Conservation (phyloP, 1,140 invertebrate species). For the Drosophila mojavensis region DNA sequence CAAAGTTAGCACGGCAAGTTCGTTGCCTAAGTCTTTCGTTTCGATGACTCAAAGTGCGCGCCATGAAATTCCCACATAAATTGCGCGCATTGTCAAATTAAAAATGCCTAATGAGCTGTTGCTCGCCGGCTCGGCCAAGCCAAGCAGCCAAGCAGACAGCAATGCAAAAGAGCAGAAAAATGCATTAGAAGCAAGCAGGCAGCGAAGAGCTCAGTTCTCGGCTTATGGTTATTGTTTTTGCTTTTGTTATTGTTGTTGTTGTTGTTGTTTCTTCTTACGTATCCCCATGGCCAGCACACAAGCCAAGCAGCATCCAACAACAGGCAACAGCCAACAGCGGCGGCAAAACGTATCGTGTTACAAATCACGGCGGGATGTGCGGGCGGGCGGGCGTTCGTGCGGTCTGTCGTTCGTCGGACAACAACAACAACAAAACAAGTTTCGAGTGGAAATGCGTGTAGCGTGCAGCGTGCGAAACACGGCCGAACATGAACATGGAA, state of each 20-base stretch:
- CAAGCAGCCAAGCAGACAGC: slow-evolving; percentile 18
- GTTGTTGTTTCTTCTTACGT: slow-evolving; percentile 2
- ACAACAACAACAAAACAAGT: slow-evolving; percentile 68
- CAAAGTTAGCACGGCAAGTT: slow-evolving; percentile 51
- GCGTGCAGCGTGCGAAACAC: slow-evolving; percentile 80
- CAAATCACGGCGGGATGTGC: slow-evolving; percentile 71
- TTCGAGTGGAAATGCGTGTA: slow-evolving; percentile 83
- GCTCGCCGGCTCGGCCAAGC: slow-evolving; percentile 18
- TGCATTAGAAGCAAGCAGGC: slow-evolving; percentile 64
- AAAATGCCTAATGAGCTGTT: slow-evolving; percentile 82
- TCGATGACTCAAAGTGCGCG: slow-evolving; percentile 73
- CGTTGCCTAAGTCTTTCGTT: slow-evolving; percentile 63
- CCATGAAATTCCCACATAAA: slow-evolving; percentile 82
- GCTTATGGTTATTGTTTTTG: slow-evolving; percentile 6
- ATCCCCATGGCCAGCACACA: slow-evolving; percentile 15
- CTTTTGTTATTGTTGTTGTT: background rate
- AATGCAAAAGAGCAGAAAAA: slow-evolving; percentile 79
- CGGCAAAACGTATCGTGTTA: slow-evolving; percentile 81
- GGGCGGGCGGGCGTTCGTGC: slow-evolving; percentile 23
- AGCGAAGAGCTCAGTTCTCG: slow-evolving; percentile 20
- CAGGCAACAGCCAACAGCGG: slow-evolving; percentile 39
- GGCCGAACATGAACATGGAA: slow-evolving; percentile 77
- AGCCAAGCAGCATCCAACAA: slow-evolving; percentile 28
- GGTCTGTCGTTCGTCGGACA: slow-evolving; percentile 9
- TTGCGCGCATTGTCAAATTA: slow-evolving; percentile 80